Evolutionary conservation across 2,888 invertebrate species (phyloP), one percentile per base, ranked within the genome.

Genomic region (Melinopterus prodromus): DNA sequence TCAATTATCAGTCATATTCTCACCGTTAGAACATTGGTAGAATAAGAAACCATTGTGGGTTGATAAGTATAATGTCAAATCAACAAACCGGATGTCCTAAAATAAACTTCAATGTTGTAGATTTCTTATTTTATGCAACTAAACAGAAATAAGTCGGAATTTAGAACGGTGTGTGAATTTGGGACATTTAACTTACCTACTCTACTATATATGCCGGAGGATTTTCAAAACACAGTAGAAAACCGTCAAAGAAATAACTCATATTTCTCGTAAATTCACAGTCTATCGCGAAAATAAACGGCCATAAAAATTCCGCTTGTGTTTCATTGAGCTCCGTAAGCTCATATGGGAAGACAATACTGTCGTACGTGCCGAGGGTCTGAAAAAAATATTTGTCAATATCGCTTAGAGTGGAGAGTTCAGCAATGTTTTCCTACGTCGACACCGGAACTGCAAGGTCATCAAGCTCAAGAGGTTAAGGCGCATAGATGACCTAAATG

Each of bases 401-500:
- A 53, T 53, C 53, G 53, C 53, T 53, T 53, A 7, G 53, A 53
- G 53, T 53, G 9, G 53, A 12, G 12, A 53, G 53, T 53, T 53
- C 53, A 53, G 53, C 12, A 53, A 53, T 53, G 53, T 53, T 53
- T 53, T 53, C 53, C 53, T 12, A 53, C 53, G 53, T 1, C 53
- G 53, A 53, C 53, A 53, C 53, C 5, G 53, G 53, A 53, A 53
- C 53, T 53, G 53, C 53, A 53, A 53, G 12, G 53, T 53, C 53
- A 53, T 53, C 53, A 53, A 53, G 53, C 53, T 53, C 53, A 53
- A 53, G 53, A 53, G 53, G 53, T 53, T 53, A 53, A 53, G 53
- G 53, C 12, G 53, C 53, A 53, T 12, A 53, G 53, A 53, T 53
- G 53, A 53, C 53, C 53, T 53, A 53, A 53, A 53, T 53, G 53